Base-by-base conservation (phyloP, 1,140 invertebrate genomes). In the Drosophila nannoptera region DNA sequence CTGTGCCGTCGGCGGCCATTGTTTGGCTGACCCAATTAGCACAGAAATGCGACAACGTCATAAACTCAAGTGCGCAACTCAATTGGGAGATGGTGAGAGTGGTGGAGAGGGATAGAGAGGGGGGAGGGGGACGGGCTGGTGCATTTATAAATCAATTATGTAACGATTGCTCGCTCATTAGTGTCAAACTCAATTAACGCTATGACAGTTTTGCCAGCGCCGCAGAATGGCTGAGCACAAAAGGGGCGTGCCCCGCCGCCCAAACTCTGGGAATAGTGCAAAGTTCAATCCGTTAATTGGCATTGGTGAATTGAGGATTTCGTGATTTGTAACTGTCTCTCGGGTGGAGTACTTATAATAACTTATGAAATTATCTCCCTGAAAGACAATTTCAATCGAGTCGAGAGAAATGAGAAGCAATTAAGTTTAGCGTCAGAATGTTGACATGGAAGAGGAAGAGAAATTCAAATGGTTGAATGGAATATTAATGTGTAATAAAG, bases 141-240 rank as follows among this genome's bases (percentile, higher is more conserved):
- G 56, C 80, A 74, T 84, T 86, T 84, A 80, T 84, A 86, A 84
- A 84, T 84, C 80, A 84, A 84, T 86, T 84, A 84, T 86, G 76
- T 81, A 86, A 78, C 81, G 81, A 84, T 84, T 84, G 80, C 80
- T 77, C 63, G 80, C 80, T 86, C 81, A 84, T 84, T 84, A 84
- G 80, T 84, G 80, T 84, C 80, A 84, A 84, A 84, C 81, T 80
- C 80, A 86, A 84, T 84, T 84, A 84, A 84, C 80, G 80, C 76
- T 71, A 60, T 80, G 80, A 84, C 80, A 83, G 80, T 67, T 82
- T 73, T 64, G 72, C 62, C 33, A 42, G 46, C 45, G 52, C 46
- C 53, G 61, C 67, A 65, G 67, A 35, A 59, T 35, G 46, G 22
- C 35, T 29, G 12, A 29, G 5, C n/a, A 6, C n/a, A 38, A 31